Base-by-base conservation (phyloP, 53 echinoderm and acorn worm genomes). In the Stichopus horrens region DNA sequence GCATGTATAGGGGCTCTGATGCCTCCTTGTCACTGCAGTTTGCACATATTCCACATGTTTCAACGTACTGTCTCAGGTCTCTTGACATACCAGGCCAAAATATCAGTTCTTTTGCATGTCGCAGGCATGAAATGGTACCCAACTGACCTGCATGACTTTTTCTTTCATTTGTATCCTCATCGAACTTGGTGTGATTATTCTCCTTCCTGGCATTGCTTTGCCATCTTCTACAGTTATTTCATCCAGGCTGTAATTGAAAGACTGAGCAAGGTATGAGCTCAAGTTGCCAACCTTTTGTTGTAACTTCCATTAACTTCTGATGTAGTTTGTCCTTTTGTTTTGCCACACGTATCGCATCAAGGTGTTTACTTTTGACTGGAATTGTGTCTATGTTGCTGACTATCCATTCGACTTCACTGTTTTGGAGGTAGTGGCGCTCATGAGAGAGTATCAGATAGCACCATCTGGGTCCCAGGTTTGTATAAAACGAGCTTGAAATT, bases 111-210 rank as follows among this genome's bases (percentile, higher is more conserved):
- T 73, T 57, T 55, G 92, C 92, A 13, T 88, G 54, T 86, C 94
- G 54, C 13, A 86, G 86, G 76, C 90, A 88, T 7, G 85, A 57
- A 4, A 90, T 88, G 4, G 86, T 92, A 22, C 94, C 94, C 88
- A 94, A 18, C 18, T 94, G 90, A 9, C 90, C 90, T 4, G 90
- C 87, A 67, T 94, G 94, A 92, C 83, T 77, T 90, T 86, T n/a
- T 78, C 75, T 57, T 85, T 90, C 20, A 88, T 94, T 7, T 88
- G 55, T 8, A 19, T 21, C 21, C 92, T 83, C 60, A 92, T 23
- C 0, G 68, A 66, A 23, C 21, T 11, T 7, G 91, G 91, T 21
- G 91, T 86, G 9, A 91, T 78, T 6, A 83, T 89, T 22, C 89
- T 78, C 22, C 91, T 66, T 76, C 86, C 89, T 51, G 56, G 83